Percentiles rank a stretch among this genome's conserved stretches.
These are phyloP conservation scores for Leucophenga montana DNA, from an alignment of 2,888 invertebrate genomes.

Conservation along the genomic window DNA sequence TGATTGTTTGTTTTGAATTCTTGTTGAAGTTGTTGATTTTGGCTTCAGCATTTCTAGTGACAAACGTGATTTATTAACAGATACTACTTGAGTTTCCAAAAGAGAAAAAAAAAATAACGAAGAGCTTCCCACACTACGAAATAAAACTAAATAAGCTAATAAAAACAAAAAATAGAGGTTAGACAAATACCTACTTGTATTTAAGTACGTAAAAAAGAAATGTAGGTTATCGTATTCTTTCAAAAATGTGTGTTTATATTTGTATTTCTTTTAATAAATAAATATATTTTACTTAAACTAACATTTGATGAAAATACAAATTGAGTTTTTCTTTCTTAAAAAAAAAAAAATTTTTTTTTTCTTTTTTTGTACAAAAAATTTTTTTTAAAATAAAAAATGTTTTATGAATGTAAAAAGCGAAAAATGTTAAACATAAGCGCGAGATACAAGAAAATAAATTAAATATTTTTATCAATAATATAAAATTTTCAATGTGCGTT, in stretches of 20 bases:
- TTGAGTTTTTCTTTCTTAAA: slow-evolving; percentile 45
- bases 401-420: too few species aligned
- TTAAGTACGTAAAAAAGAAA: slow-evolving; percentile 22
- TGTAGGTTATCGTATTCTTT: slow-evolving; percentile 39
- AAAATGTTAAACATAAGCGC: slow-evolving; percentile 24
- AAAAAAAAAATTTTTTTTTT: slow-evolving; percentile 35
- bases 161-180: slow-evolving; percentile 44
- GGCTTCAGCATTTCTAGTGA: slow-evolving; percentile 30
- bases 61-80: slow-evolving; percentile 61
- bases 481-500: slow-evolving; percentile 34
- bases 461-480: slow-evolving; percentile 26
- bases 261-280: slow-evolving; percentile 41
- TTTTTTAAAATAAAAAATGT: too few species aligned
- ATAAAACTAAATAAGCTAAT: slow-evolving; percentile 5
- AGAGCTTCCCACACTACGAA: slow-evolving; percentile 22
- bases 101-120: slow-evolving; percentile 29
- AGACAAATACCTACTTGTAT: slow-evolving; percentile 55
- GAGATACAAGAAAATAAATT: slow-evolving; percentile 31
- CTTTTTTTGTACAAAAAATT: slow-evolving; percentile 44
- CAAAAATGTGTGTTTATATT: slow-evolving; percentile 41
- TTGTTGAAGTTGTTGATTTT: slow-evolving; percentile 21
- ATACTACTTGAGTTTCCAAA: slow-evolving; percentile 40
- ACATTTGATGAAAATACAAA: slow-evolving; percentile 63
- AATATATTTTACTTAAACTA: slow-evolving; percentile 55
- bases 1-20: neutral